Evolutionary conservation across 2,797 vertebrate genomes (phyloP).

Genomic region (Karalla daura): DNA sequence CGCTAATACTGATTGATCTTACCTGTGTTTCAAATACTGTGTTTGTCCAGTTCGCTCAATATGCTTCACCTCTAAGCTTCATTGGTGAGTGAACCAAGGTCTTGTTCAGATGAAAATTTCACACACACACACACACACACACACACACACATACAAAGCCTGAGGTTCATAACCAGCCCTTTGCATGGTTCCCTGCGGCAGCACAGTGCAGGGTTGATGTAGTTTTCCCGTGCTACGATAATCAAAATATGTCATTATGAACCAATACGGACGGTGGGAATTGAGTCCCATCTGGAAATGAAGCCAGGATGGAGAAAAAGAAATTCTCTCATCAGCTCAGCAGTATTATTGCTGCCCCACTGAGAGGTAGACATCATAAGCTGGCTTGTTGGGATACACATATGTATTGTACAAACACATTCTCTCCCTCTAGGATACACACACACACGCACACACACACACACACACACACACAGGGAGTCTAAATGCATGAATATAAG

Average conservation of each 20-base stretch:
- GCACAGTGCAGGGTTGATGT: conserved; percentile 35
- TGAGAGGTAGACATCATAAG: conserved; percentile 49
- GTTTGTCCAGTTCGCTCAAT: too few species aligned
- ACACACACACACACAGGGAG: background rate
- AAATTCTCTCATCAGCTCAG: conserved; percentile 59
- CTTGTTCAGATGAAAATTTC: too few species aligned
- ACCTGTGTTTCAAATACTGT: too few species aligned
- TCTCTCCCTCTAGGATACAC: background rate
- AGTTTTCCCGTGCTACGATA: conserved; percentile 46
- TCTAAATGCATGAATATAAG: conserved; percentile 35
- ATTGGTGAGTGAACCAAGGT: too few species aligned
- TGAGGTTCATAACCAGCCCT: too few species aligned
- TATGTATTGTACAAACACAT: conserved; percentile 32
- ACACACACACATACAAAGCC: too few species aligned
- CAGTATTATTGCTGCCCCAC: conserved; percentile 50
- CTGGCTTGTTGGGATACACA: conserved; percentile 25
- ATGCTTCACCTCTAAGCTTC: too few species aligned
- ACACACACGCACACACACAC: conserved; percentile 1
- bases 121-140: too few species aligned
- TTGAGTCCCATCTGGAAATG: conserved; percentile 56
- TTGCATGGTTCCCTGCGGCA: conserved; percentile 37
- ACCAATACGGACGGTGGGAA: conserved; percentile 44
- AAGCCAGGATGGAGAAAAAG: conserved; percentile 55
- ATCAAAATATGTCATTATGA: conserved; percentile 65
- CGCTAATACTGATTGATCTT: too few species aligned